phyloP scores from a whole-genome alignment of 2,888 invertebrate species.

The Cerastis leucographa region DNA sequence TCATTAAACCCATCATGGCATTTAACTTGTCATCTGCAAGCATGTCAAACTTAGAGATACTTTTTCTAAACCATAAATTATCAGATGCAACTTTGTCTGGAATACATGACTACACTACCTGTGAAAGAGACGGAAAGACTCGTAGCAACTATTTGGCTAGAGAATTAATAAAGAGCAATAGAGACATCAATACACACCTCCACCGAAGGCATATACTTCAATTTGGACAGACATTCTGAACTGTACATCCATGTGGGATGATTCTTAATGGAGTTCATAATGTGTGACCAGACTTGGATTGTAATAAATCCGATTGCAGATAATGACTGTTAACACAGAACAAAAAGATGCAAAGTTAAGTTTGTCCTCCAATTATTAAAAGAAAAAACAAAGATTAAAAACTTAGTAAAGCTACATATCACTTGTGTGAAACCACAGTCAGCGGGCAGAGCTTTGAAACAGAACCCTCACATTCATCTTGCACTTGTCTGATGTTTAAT shows the following conservation, averaged over 20 bases:
- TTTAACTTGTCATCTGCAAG: neutral
- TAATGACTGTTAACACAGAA: neutral
- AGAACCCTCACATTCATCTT: neutral
- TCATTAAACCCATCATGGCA: neutral
- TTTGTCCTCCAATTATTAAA: neutral
- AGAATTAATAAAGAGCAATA: neutral
- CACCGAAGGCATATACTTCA: neutral
- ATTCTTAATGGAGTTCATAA: neutral
- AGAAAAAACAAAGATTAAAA: neutral
- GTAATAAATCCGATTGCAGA: neutral
- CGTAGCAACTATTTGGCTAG: neutral
- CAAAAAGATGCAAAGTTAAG: neutral
- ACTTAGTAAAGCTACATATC: neutral
- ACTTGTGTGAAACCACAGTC: neutral
- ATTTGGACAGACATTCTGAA: neutral
- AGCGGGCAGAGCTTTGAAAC: neutral
- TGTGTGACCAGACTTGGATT: neutral
- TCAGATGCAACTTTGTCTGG: too few species aligned
- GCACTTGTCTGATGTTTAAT: neutral
- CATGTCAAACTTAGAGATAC: neutral
- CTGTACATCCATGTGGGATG: neutral
- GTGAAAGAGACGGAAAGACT: neutral
- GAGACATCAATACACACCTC: neutral
- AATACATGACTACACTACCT: neutral
- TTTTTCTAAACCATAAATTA: neutral